A percentile compares a stretch with the other conserved stretches of the same genome.
These are phyloP conservation scores for Siniperca undulata DNA, from an alignment of 2,797 vertebrate genomes.

Conservation along the genomic window DNA sequence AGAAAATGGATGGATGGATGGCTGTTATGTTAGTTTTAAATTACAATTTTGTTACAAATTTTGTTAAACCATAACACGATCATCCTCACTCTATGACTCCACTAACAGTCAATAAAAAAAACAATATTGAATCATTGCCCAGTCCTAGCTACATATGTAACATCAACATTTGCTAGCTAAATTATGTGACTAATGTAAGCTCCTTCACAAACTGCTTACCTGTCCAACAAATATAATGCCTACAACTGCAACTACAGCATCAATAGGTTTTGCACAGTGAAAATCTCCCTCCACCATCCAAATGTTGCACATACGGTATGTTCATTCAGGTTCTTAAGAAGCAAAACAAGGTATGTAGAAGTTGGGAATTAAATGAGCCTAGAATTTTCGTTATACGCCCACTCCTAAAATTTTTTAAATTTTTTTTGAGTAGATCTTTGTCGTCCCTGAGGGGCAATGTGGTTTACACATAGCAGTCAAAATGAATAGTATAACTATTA, in stretches of 20 bases:
- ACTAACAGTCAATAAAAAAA: neutral
- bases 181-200: neutral
- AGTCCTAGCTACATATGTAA: neutral
- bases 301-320: neutral
- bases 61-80: neutral
- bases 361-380: neutral
- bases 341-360: neutral
- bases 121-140: neutral
- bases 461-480: neutral
- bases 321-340: neutral
- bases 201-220: conserved; percentile 3
- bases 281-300: neutral
- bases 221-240: neutral
- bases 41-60: neutral
- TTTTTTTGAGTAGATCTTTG: neutral
- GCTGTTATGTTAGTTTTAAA: neutral
- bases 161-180: neutral
- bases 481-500: neutral
- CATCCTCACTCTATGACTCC: neutral
- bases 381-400: neutral
- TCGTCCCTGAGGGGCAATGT: neutral
- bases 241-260: neutral
- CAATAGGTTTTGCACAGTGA: neutral
- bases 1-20: no score
- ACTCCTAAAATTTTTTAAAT: no score